A percentile compares a stretch with the other conserved stretches of the same genome.
Conservation (phyloP, 2,797 vertebrate genomes). For the Coreius guichenoti region DNA sequence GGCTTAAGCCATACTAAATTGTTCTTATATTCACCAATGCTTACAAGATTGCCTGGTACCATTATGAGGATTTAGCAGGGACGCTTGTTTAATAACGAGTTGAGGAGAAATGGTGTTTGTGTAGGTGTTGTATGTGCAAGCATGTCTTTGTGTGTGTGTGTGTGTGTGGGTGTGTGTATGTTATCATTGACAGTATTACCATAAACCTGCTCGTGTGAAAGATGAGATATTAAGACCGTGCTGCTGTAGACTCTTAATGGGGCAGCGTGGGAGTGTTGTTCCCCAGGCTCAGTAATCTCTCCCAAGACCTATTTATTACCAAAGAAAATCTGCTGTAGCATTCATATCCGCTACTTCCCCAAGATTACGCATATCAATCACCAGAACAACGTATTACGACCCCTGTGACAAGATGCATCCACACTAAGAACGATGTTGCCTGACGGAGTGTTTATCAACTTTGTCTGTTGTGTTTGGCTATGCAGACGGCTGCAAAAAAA, state of each 20-base stretch:
- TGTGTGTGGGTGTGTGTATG: slow-evolving; percentile 36
- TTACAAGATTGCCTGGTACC: slow-evolving; percentile 62
- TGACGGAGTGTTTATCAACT: slow-evolving; percentile 3
- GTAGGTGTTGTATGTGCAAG: slow-evolving; percentile 34
- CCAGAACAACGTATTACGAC: slow-evolving; percentile 29
- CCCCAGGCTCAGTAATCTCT: slow-evolving; percentile 44
- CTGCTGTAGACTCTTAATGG: slow-evolving; percentile 46
- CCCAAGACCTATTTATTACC: slow-evolving; percentile 44
- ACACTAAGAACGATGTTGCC: neutral
- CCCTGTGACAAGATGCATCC: slow-evolving; percentile 9
- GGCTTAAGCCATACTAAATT: slow-evolving; percentile 65
- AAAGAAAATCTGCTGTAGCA: slow-evolving; percentile 36
- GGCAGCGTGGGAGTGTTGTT: slow-evolving; percentile 42
- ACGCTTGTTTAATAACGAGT: slow-evolving; percentile 59
- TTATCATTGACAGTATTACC: slow-evolving; percentile 58
- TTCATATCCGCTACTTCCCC: slow-evolving; percentile 39
- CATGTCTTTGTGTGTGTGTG: neutral
- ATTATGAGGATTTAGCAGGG: slow-evolving; percentile 64
- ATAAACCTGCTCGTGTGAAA: slow-evolving; percentile 42
- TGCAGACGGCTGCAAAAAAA: neutral
- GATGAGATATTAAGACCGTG: slow-evolving; percentile 51
- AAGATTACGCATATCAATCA: slow-evolving; percentile 48
- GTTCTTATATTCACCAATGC: slow-evolving; percentile 63
- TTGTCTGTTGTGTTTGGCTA: neutral
- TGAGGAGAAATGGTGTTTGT: slow-evolving; percentile 53